Conservation (phyloP, 2,888 invertebrate species). For the Kryphioiulus occultus region DNA sequence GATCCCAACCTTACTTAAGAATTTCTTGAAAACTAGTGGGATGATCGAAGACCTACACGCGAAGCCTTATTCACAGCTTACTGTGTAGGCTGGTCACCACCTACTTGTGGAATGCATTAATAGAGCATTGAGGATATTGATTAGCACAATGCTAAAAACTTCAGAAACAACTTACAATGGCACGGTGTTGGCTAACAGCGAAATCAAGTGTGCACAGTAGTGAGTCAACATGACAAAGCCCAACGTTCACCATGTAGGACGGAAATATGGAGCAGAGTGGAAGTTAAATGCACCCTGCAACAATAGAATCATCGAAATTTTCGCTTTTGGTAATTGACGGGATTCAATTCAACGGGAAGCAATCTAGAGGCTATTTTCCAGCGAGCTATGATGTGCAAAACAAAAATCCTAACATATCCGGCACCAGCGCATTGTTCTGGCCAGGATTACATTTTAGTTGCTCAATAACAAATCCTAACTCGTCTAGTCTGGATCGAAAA, state of each 20-base stretch:
- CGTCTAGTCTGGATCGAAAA: neutral
- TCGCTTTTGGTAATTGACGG: neutral
- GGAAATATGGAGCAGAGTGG: neutral
- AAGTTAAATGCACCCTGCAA: neutral
- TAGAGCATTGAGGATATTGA: neutral
- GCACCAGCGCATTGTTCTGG: neutral
- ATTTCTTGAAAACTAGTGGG: neutral
- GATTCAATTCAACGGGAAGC: neutral
- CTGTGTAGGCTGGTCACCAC: neutral
- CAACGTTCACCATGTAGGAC: neutral
- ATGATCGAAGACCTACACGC: neutral
- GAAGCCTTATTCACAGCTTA: neutral
- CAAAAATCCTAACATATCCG: neutral
- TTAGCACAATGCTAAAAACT: neutral
- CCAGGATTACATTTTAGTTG: neutral
- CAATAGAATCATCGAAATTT: slow-evolving; percentile 26
- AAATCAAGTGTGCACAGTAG: neutral
- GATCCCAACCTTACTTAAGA: neutral
- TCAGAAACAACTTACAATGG: neutral
- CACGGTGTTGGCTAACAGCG: neutral
- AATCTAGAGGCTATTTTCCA: neutral
- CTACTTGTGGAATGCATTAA: neutral
- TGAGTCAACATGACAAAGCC: neutral
- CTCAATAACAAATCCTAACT: neutral
- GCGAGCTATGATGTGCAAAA: neutral